These are phyloP conservation scores for Python bivittatus DNA, from an alignment of 2,113 vertebrate genomes.

Conservation along the genomic window DNA sequence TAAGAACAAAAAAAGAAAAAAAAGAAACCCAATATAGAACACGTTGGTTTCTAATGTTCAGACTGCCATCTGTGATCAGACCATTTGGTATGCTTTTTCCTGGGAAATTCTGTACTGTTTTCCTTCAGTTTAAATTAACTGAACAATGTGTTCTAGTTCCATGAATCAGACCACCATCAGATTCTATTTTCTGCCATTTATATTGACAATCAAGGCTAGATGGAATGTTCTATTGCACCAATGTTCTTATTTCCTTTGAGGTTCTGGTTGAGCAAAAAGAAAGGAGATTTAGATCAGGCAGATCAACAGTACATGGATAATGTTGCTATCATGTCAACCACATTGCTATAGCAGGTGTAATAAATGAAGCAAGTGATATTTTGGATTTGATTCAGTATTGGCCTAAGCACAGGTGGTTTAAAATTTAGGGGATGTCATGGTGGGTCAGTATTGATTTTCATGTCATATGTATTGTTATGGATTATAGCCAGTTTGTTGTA, in stretches of 20 bases:
- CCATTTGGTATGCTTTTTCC: slow-evolving; percentile 26
- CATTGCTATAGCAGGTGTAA: background rate
- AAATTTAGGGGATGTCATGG: background rate
- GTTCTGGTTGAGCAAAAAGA: background rate
- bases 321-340: background rate
- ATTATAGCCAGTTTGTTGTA: too few relatives aligned
- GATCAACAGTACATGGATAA: background rate
- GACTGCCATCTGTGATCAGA: slow-evolving; percentile 13
- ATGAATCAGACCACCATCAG: slow-evolving; percentile 1
- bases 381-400: background rate
- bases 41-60: slow-evolving; percentile 26
- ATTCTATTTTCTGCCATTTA: background rate
- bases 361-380: background rate
- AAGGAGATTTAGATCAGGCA: too few relatives aligned
- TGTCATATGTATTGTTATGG: too few relatives aligned
- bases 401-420: background rate
- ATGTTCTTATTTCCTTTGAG: background rate
- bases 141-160: slow-evolving; percentile 35
- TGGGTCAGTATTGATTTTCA: too few relatives aligned
- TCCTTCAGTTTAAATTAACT: slow-evolving; percentile 18
- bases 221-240: background rate
- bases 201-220: background rate
- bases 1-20: background rate
- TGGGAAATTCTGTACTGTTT: background rate
- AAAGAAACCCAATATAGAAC: slow-evolving; percentile 7